Conservation (phyloP, 1,140 invertebrate species). For the Panagrolaimus sp. region DNA sequence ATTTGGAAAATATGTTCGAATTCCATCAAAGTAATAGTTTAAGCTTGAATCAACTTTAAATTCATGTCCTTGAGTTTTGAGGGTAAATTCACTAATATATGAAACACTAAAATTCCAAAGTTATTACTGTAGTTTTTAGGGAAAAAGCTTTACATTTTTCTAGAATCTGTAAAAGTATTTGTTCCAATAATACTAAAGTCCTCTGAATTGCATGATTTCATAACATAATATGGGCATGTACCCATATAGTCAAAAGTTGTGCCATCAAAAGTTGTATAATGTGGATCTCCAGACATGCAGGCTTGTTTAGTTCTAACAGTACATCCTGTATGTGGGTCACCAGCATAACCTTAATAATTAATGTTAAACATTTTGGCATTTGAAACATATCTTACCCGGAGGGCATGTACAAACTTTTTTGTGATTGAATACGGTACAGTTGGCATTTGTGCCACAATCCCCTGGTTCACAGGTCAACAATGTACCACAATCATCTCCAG, state of each 20-base stretch:
- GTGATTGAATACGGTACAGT: conserved; percentile 9
- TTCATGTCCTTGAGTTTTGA: conserved; percentile 2
- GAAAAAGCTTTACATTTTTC: no score
- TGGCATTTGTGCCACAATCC: background rate
- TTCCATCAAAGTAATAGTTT: background rate
- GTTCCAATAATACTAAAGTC: conserved; percentile 19
- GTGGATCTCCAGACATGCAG: background rate
- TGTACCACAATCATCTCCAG: background rate
- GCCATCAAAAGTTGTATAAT: conserved; percentile 8
- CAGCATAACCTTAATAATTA: background rate
- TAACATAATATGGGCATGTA: conserved; percentile 1
- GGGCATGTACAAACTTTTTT: background rate
- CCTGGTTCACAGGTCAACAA: background rate
- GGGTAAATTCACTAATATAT: background rate
- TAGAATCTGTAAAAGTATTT: no score
- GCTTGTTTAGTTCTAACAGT: background rate
- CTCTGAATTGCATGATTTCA: background rate
- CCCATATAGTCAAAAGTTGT: conserved; percentile 1
- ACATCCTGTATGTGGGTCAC: background rate
- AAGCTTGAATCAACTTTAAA: background rate
- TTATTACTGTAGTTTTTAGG: background rate
- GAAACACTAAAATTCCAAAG: background rate
- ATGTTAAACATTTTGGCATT: no score
- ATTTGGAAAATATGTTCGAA: background rate
- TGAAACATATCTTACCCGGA: no score